These are phyloP conservation scores for Odontocerum albicorne DNA, from an alignment of 2,888 invertebrate genomes.

Conservation along the genomic window DNA sequence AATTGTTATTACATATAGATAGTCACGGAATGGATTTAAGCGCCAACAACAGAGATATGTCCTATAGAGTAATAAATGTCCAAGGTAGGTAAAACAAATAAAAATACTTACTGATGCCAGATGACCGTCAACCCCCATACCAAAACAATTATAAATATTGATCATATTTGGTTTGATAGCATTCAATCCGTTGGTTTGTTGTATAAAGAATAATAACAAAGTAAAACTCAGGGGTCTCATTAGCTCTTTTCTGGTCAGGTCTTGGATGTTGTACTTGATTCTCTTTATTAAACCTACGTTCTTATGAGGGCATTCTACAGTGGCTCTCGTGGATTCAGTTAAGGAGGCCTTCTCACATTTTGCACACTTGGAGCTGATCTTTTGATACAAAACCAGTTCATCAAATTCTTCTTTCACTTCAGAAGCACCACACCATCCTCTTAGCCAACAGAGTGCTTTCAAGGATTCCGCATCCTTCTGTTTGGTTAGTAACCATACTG, in stretches of 20 bases:
- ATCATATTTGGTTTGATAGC: slow-evolving; percentile 60
- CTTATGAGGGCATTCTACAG: slow-evolving; percentile 44
- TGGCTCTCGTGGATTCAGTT: slow-evolving; percentile 36
- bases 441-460: slow-evolving; percentile 54
- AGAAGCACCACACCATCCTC: slow-evolving; percentile 57
- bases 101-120: slow-evolving; percentile 58
- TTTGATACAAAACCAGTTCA: slow-evolving; percentile 51
- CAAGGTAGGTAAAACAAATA: too few species aligned
- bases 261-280: slow-evolving; percentile 38
- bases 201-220: slow-evolving; percentile 56
- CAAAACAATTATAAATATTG: slow-evolving; percentile 51
- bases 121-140: slow-evolving; percentile 44
- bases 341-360: slow-evolving; percentile 13
- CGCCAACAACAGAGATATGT: too few species aligned
- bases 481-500: slow-evolving; percentile 61
- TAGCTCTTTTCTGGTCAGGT: slow-evolving; percentile 56
- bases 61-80: too few species aligned
- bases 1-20: too few species aligned
- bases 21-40: too few species aligned
- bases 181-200: slow-evolving; percentile 53
- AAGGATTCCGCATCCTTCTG: slow-evolving; percentile 57
- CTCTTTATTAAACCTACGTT: slow-evolving; percentile 43
- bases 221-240: slow-evolving; percentile 55
- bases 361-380: slow-evolving; percentile 39
- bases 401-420: slow-evolving; percentile 57